phyloP scores from a whole-genome alignment of 2,113 vertebrate genomes.

The Micromys minutus region DNA sequence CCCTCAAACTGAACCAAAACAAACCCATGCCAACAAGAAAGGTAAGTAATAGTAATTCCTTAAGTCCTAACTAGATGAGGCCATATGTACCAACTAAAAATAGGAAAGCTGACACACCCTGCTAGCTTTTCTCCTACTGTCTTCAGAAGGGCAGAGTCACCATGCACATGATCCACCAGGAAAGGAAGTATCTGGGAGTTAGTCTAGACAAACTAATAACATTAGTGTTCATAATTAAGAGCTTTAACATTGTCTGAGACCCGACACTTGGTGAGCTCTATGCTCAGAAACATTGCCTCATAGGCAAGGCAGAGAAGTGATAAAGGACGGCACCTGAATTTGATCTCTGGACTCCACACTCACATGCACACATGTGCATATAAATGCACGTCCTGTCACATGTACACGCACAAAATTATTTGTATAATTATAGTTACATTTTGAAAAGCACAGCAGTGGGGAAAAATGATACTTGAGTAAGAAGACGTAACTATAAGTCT shows the following conservation, averaged over 20 bases:
- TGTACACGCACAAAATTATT: not conserved
- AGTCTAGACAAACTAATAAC: not conserved
- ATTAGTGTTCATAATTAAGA: not conserved
- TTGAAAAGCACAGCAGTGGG: not conserved
- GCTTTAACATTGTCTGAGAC: not conserved
- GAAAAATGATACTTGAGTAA: not conserved
- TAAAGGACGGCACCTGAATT: not conserved
- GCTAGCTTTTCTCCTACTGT: not conserved
- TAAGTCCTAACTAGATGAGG: not conserved
- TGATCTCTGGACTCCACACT: not conserved
- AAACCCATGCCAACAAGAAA: not conserved
- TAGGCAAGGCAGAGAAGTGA: not conserved
- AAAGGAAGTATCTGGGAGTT: not conserved
- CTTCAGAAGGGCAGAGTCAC: not conserved
- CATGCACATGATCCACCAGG: not conserved
- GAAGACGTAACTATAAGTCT: not conserved
- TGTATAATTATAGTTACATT: not conserved
- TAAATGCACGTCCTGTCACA: not conserved
- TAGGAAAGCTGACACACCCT: not conserved
- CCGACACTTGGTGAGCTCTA: not conserved
- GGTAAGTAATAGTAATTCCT: not conserved
- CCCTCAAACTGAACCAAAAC: not conserved
- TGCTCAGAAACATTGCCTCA: not conserved
- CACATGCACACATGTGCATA: not conserved
- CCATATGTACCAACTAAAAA: not conserved